A percentile compares a stretch with the other conserved stretches of the same genome.
phyloP scores from a whole-genome alignment of 2,888 invertebrate genomes.

The Cephus rjabovi region DNA sequence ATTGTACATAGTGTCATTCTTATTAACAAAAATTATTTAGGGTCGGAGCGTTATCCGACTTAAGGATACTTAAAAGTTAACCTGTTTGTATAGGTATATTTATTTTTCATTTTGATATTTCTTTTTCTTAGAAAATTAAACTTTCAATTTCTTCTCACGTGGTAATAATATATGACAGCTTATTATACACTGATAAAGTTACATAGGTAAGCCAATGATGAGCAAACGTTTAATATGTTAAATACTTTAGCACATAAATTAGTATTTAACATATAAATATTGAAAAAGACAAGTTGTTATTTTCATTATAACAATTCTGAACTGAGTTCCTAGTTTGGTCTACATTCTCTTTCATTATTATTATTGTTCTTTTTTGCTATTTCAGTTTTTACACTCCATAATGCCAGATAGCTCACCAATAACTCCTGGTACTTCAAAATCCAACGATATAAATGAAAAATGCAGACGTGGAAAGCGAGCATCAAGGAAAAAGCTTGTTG shows the following conservation, averaged over 20 bases:
- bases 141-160: not conserved
- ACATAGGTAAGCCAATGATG: not conserved
- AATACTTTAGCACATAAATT: not conserved
- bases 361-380: not conserved
- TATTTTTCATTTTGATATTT: not conserved
- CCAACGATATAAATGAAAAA: not conserved
- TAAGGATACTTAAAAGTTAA: not conserved
- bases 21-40: not conserved
- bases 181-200: not conserved
- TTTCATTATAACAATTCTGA: not conserved
- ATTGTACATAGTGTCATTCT: not conserved
- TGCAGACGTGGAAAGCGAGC: not conserved
- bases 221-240: not conserved
- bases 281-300: not conserved
- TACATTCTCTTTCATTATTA: not conserved
- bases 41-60: not conserved
- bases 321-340: not conserved
- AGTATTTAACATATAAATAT: not conserved
- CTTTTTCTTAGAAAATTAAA: not conserved
- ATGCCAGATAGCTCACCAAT: not conserved
- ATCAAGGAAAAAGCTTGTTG: not conserved
- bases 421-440: not conserved
- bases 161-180: not conserved
- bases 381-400: not conserved
- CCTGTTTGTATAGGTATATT: not conserved